Evolutionary conservation across 2,113 vertebrate species (phyloP).

Genomic region (Hippopotamus amphibius): DNA sequence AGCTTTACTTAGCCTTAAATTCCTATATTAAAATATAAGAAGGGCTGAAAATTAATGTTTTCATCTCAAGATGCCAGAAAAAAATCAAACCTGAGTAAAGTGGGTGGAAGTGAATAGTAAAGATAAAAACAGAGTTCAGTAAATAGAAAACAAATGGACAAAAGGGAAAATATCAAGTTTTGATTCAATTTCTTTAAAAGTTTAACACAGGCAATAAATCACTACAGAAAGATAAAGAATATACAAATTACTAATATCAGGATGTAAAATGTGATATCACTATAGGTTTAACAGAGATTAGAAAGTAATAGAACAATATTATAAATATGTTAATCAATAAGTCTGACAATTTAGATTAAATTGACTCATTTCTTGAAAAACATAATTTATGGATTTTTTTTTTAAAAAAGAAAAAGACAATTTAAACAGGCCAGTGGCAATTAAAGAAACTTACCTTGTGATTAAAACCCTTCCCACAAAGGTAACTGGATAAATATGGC

Average conservation of each 20-base stretch:
- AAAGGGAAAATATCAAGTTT: not conserved
- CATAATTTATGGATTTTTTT: not conserved
- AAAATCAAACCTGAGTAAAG: not conserved
- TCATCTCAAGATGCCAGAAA: not conserved
- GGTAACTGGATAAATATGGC: not conserved
- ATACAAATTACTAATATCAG: not conserved
- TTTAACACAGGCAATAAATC: slow-evolving; percentile 1
- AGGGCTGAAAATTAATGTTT: not conserved
- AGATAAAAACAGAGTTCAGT: not conserved
- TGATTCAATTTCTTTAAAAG: not conserved
- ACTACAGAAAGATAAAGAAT: not conserved
- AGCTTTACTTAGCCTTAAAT: not conserved
- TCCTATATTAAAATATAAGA: not conserved
- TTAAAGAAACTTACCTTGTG: not conserved
- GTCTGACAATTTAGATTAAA: not conserved
- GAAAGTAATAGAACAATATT: not conserved
- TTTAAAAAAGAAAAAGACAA: not conserved
- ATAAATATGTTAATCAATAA: not conserved
- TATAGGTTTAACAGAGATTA: not conserved
- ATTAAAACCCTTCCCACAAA: not conserved
- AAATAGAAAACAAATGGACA: not conserved
- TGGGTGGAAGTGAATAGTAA: not conserved
- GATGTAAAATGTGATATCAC: not conserved
- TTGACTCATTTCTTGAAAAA: not conserved
- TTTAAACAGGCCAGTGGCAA: not conserved